phyloP scores from a whole-genome alignment of 1,140 invertebrate genomes.

The Drosophila sp. region DNA sequence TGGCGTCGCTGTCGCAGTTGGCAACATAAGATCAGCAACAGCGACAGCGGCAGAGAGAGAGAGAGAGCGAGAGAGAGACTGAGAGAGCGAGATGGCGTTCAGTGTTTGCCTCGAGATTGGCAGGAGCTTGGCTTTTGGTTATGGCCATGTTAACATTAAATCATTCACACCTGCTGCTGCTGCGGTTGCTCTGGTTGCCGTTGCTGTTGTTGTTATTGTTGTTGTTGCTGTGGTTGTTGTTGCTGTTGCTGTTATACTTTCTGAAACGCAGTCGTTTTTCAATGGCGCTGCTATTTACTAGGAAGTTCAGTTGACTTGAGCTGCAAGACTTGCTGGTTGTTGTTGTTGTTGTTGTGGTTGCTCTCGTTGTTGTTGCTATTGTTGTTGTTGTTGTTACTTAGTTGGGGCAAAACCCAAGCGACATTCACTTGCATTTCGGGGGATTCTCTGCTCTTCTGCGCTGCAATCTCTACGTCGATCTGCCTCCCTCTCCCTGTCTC shows the following conservation, averaged over 20 bases:
- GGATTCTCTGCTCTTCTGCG: conserved; percentile 28
- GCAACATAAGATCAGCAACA: conserved; percentile 17
- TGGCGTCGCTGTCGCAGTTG: conserved; percentile 17
- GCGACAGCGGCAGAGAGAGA: conserved; percentile 14
- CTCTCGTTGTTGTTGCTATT: background rate
- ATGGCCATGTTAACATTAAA: conserved; percentile 77
- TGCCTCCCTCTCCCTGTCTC: background rate
- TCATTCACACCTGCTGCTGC: conserved; percentile 70
- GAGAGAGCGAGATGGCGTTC: background rate
- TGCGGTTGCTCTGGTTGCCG: conserved; percentile 27
- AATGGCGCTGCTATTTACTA: conserved; percentile 62
- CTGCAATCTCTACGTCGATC: conserved; percentile 7
- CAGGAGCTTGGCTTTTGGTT: conserved; percentile 48
- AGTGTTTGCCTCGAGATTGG: conserved; percentile 4
- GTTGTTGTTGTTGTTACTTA: background rate
- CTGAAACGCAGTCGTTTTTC: conserved; percentile 50
- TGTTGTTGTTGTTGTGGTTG: conserved; percentile 8
- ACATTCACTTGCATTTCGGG: conserved; percentile 69
- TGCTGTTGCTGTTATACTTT: conserved; percentile 38
- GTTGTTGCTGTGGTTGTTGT: conserved; percentile 21
- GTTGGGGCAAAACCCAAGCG: conserved; percentile 48
- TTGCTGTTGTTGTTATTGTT: conserved; percentile 8
- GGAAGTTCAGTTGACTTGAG: conserved; percentile 63
- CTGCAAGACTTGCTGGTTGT: conserved; percentile 23
- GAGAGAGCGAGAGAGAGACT: background rate